Base-by-base conservation (phyloP, 2,888 invertebrate genomes). In the Papilio demoleus region DNA sequence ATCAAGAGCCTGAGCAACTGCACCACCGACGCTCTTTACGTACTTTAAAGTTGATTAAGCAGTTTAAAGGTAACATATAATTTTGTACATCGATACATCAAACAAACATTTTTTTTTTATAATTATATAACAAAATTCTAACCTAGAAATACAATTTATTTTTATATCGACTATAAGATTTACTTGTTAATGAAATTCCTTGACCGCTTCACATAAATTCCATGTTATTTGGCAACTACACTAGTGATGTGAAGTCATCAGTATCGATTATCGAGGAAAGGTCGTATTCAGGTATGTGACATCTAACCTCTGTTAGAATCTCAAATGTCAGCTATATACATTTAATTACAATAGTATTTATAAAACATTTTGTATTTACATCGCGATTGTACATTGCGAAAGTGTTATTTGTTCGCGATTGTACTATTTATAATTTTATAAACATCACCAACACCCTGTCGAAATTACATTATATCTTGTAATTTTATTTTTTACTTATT, bases 241-340 rank as follows among this genome's bases (percentile, higher is more conserved):
- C 27, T 38, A 66, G 47, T 27, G 34, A 1, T 66, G 66, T 60
- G 47, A 60, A 38, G 38, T 19, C 66, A 47, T 45, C 38, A 45
- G 42, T 59, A 36, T 59, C 62, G 31, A 12, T 66, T 36, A 36
- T 60, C 24, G 17, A 59, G 47, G 36, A 67, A 62, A 67, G 53
- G 67, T 62, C 62, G 34, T 31, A 19, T 36, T n/a, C 0, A 60
- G 38, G 22, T 17, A 62, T 53, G 53, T 53, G 67, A 53, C 53
- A 38, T 50, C 14, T 61, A 53, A 61, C 67, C 67, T 67, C 31
- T 31, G 40, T 42, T 8, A 19, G 31, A n/a, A 17, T 11, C 53
- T 62, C 19, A 67, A 67, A 67, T 67, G 67, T 56, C 67, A 67
- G 42, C 40, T 6, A 56, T 53, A 42, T 62, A 56, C 53, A 62